Conservation (phyloP, 2,113 vertebrate genomes). For the Craseonycteris thonglongyai region DNA sequence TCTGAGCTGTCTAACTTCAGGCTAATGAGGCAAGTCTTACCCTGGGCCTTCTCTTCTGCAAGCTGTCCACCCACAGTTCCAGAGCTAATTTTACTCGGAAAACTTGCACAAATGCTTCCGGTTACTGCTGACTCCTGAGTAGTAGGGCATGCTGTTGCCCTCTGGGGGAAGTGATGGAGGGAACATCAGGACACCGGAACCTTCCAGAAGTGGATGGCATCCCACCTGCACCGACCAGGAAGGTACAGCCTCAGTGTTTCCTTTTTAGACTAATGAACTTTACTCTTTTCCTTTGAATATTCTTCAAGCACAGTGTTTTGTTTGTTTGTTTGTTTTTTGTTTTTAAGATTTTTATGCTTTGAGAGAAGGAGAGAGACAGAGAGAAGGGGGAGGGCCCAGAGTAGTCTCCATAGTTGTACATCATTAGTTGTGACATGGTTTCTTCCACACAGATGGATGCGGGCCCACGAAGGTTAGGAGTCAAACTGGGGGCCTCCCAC, state of each 20-base stretch:
- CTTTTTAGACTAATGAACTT: background rate
- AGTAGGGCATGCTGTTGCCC: background rate
- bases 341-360: no score
- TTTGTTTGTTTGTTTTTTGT: no score
- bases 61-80: slow-evolving; percentile 34
- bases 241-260: accelerated
- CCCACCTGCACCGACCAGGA: background rate
- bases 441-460: no score
- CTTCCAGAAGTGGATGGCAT: background rate
- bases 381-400: no score
- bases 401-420: no score
- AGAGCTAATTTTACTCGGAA: slow-evolving; percentile 27
- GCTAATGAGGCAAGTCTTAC: slow-evolving; percentile 24
- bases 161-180: background rate
- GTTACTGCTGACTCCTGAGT: background rate
- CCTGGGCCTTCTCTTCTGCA: background rate
- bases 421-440: no score
- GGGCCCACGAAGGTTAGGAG: no score
- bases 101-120: background rate
- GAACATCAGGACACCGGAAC: accelerated
- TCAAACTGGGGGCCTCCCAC: no score
- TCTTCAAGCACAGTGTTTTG: background rate
- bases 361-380: no score
- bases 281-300: background rate
- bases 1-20: background rate